Base-by-base conservation (phyloP, 2,888 invertebrate genomes). In the Dryomyza anilis region DNA sequence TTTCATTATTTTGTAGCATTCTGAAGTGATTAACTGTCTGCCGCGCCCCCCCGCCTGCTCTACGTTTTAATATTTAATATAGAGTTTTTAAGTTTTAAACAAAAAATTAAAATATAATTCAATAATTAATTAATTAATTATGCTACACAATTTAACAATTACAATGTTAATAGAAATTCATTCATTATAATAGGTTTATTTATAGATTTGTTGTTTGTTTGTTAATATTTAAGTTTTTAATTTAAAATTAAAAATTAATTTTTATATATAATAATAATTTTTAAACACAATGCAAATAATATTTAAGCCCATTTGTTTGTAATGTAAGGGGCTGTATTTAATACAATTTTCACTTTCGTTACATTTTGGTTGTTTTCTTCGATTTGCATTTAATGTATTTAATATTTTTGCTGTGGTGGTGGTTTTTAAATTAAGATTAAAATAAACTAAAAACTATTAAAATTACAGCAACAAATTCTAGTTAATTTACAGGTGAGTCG, bases 401-500 rank as follows among this genome's bases (percentile, higher is more conserved):
- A n/a, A n/a, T n/a, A n/a, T n/a, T n/a, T n/a, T n/a, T n/a, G n/a
- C n/a, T n/a, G n/a, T n/a, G n/a, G n/a, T n/a, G n/a, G n/a, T n/a
- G n/a, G n/a, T n/a, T n/a, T n/a, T n/a, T n/a, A n/a, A n/a, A n/a
- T n/a, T n/a, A n/a, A n/a, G n/a, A n/a, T n/a, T n/a, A n/a, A n/a
- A n/a, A 55, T 48, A 53, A 27, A 25, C 16, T 30, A 45, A 36
- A 48, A 60, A 60, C 23, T 60, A 60, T 14, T n/a, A n/a, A 36
- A 60, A 52, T 52, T 61, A 61, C 50, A 52, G 27, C 27, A 61
- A 61, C 60, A 61, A 61, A 61, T 61, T 61, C 16, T 61, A 19
- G 50, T 27, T n/a, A 50, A 43, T 43, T 61, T 61, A 53, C 52
- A 61, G 33, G 19, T 43, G 39, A 30, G 55, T 46, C 19, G 30